phyloP scores from a whole-genome alignment of 2,113 vertebrate genomes.

The Rousettus leschenaultii region DNA sequence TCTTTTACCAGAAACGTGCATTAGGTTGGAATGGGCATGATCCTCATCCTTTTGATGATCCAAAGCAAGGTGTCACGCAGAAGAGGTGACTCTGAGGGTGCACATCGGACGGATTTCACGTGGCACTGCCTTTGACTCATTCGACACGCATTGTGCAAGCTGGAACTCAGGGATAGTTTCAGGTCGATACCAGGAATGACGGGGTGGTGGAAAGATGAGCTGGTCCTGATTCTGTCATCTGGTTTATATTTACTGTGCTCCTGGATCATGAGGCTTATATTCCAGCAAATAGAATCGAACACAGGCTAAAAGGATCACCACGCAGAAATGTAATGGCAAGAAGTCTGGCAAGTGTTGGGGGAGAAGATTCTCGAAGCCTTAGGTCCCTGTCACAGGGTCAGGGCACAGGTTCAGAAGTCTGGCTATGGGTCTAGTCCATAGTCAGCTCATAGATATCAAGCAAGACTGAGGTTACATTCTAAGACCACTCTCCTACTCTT shows the following conservation, averaged over 20 bases:
- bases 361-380: background rate
- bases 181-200: accelerated
- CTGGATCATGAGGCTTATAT: background rate
- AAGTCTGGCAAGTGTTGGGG: background rate
- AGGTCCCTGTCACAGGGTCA: background rate
- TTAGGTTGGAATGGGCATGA: background rate
- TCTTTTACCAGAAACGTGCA: background rate
- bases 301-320: background rate
- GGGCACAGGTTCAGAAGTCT: background rate
- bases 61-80: background rate
- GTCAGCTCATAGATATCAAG: accelerated
- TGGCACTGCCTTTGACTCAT: background rate
- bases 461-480: no score
- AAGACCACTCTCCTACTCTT: background rate
- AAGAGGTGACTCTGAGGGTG: background rate
- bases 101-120: background rate
- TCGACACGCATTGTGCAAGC: background rate
- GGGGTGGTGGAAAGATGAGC: no score
- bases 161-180: background rate
- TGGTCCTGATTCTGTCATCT: background rate
- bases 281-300: no score
- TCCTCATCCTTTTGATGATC: background rate
- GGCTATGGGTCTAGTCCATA: accelerated
- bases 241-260: background rate
- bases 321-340: background rate